phyloP scores from a whole-genome alignment of 2,797 vertebrate genomes.

The Micrastur ruficollis region DNA sequence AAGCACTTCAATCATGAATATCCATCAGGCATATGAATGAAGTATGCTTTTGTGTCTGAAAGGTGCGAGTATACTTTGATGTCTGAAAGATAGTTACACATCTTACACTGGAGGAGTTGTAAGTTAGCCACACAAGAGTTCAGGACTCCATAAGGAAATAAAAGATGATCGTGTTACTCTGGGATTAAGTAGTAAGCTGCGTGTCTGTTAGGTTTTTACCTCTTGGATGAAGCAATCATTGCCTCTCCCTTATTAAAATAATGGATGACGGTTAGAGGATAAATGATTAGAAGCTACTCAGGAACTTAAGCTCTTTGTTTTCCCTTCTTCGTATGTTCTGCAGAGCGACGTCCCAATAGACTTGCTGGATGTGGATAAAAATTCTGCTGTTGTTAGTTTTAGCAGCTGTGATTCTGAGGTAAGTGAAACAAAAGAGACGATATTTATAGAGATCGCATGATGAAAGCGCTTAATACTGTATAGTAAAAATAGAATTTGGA shows the following conservation, averaged over 20 bases:
- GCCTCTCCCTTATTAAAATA: not conserved
- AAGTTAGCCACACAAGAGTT: not conserved
- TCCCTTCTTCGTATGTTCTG: not conserved
- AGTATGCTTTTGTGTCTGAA: not conserved
- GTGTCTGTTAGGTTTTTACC: not conserved
- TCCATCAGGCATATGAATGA: not conserved
- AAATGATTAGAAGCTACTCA: not conserved
- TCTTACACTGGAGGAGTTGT: not conserved
- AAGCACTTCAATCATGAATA: not conserved
- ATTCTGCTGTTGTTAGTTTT: slow-evolving; percentile 97
- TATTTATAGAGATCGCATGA: not conserved
- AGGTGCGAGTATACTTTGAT: not conserved
- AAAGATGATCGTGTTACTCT: not conserved
- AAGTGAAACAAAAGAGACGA: slow-evolving; percentile 35
- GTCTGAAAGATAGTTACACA: not conserved
- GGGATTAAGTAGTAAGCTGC: not conserved
- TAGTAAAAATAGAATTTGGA: not conserved
- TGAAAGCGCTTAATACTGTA: not conserved
- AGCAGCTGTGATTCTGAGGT: slow-evolving; percentile 97
- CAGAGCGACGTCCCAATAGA: slow-evolving; percentile 98
- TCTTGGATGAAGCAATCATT: not conserved
- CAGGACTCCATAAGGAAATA: not conserved
- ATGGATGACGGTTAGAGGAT: not conserved
- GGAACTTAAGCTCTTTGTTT: not conserved
- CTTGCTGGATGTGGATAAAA: slow-evolving; percentile 96